Percentiles rank a stretch among this genome's conserved stretches.
These are phyloP conservation scores for Amiota communis DNA, from an alignment of 2,888 invertebrate species.

Conservation along the genomic window DNA sequence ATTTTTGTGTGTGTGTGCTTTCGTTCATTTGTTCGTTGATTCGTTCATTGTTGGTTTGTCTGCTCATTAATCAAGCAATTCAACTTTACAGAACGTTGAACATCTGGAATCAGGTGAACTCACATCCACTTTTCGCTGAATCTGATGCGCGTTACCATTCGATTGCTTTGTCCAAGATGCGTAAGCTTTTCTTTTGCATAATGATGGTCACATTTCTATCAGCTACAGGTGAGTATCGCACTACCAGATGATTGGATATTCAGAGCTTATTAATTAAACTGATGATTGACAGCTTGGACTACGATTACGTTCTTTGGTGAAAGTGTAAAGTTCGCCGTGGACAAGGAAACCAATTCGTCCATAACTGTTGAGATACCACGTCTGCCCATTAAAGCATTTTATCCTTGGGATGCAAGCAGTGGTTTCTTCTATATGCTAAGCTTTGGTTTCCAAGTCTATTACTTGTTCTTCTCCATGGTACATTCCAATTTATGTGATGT, in stretches of 20 bases:
- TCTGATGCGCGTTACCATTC: conserved; percentile 86
- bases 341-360: conserved; percentile 83
- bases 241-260: too few species aligned
- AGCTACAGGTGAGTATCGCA: conserved; percentile 75
- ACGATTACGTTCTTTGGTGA: conserved; percentile 87
- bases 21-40: neutral
- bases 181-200: conserved; percentile 81
- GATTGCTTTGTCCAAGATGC: conserved; percentile 83
- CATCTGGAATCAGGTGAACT: conserved; percentile 89
- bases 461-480: conserved; percentile 78
- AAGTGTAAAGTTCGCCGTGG: conserved; percentile 79
- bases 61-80: conserved; percentile 45
- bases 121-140: conserved; percentile 88
- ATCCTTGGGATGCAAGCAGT: conserved; percentile 83
- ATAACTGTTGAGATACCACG: conserved; percentile 81
- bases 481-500: conserved; percentile 81
- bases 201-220: conserved; percentile 77
- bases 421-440: conserved; percentile 81
- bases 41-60: neutral
- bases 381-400: conserved; percentile 83
- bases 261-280: neutral
- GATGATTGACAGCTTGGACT: conserved; percentile 78
- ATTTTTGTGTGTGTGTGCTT: neutral
- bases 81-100: conserved; percentile 78
- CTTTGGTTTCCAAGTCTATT: conserved; percentile 82